A percentile compares a stretch with the other conserved stretches of the same genome.
These are phyloP conservation scores for Muschampia plurimacula DNA, from an alignment of 2,888 invertebrate genomes.

Conservation along the genomic window DNA sequence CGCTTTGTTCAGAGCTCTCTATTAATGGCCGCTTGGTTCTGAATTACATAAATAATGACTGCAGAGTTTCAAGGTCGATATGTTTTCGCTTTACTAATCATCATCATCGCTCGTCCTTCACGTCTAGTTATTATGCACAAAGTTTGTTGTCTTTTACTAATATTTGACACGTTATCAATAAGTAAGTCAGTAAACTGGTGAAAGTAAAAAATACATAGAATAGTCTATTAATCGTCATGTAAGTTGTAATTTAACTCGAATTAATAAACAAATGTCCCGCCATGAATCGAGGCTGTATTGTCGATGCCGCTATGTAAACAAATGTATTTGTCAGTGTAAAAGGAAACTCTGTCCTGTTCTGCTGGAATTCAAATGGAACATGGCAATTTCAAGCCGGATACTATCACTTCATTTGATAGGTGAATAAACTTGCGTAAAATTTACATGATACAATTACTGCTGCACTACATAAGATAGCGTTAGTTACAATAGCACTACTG, in stretches of 20 bases:
- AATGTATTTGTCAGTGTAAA: constrained; percentile 31
- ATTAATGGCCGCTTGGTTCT: constrained; percentile 30
- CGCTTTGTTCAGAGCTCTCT: constrained; percentile 27
- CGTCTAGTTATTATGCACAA: constrained; percentile 7
- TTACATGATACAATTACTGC: constrained; percentile 18
- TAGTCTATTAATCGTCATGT: neutral
- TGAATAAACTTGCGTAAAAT: constrained; percentile 34
- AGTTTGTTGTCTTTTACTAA: constrained; percentile 22
- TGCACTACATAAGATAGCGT: neutral
- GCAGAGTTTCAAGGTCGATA: constrained; percentile 38
- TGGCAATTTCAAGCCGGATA: constrained; percentile 34
- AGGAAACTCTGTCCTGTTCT: constrained; percentile 37
- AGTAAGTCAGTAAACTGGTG: neutral
- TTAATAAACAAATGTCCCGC: constrained; percentile 22
- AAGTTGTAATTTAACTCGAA: neutral
- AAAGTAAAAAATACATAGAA: neutral
- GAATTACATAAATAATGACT: constrained; percentile 41
- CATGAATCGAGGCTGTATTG: no score
- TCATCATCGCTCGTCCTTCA: constrained; percentile 18
- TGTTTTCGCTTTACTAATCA: constrained; percentile 26
- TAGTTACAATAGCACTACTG: neutral
- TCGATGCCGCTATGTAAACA: no score
- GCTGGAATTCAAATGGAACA: constrained; percentile 28
- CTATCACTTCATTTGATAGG: constrained; percentile 32
- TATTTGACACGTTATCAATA: constrained; percentile 10